phyloP scores from a whole-genome alignment of 2,888 invertebrate genomes.

The Leptinotarsa juncta region DNA sequence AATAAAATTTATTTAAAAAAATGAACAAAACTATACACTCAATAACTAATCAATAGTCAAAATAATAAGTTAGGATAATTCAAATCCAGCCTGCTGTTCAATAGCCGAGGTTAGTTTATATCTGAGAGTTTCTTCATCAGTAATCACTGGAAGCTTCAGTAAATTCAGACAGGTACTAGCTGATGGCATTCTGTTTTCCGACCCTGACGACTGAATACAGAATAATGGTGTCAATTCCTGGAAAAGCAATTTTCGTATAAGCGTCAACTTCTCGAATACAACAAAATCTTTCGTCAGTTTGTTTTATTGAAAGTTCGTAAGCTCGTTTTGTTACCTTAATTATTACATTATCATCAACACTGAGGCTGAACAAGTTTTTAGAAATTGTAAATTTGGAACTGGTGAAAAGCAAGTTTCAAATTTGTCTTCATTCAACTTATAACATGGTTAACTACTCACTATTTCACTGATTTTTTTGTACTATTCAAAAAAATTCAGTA shows the following conservation, averaged over 20 bases:
- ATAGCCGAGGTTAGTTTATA: conserved; percentile 93
- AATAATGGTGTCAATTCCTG: conserved; percentile 96
- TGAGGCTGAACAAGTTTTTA: too few species aligned
- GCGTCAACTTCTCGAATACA: conserved; percentile 5
- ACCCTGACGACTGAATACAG: conserved; percentile 94
- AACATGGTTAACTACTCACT: too few species aligned
- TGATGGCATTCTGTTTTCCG: conserved; percentile 91
- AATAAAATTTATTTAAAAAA: conserved; percentile 26
- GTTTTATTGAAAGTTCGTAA: too few species aligned
- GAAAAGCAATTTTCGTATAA: conserved; percentile 41
- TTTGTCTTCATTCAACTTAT: too few species aligned
- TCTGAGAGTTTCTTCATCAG: conserved; percentile 78
- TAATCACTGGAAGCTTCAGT: conserved; percentile 93
- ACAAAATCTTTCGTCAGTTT: neutral
- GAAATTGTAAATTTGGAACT: too few species aligned
- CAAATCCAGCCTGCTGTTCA: conserved; percentile 95
- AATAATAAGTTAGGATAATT: conserved; percentile 77
- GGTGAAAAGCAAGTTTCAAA: too few species aligned
- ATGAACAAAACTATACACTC: conserved; percentile 29
- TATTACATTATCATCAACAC: too few species aligned
- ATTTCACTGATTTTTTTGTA: too few species aligned
- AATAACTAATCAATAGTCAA: conserved; percentile 18
- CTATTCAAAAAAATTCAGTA: too few species aligned
- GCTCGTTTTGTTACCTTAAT: too few species aligned
- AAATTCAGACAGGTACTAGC: conserved; percentile 99